phyloP scores from a whole-genome alignment of 2,113 vertebrate species.

The Jaculus jaculus region DNA sequence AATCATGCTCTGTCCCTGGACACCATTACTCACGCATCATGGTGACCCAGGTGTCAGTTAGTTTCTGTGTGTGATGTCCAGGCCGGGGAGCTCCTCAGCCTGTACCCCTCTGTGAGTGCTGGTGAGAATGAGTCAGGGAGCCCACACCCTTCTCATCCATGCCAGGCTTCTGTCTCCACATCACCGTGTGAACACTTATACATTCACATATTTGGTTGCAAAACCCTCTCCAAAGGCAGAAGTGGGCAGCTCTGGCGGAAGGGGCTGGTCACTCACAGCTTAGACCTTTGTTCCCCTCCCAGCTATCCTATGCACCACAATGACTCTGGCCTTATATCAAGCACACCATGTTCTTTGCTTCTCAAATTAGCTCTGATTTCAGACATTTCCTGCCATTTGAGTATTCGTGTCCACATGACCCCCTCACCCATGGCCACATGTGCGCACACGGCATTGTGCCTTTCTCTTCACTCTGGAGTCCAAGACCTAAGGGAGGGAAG shows the following conservation, averaged over 20 bases:
- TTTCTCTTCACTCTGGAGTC: neutral
- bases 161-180: neutral
- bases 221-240: slow-evolving; percentile 71
- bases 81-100: neutral
- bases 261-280: neutral
- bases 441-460: neutral
- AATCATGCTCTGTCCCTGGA: neutral
- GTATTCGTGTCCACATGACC: neutral
- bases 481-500: neutral
- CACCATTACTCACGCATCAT: slow-evolving; percentile 51
- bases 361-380: slow-evolving; percentile 43
- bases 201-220: slow-evolving; percentile 38
- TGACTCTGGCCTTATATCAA: slow-evolving; percentile 13
- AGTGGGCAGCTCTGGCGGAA: slow-evolving; percentile 62
- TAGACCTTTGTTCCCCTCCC: neutral
- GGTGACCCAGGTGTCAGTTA: neutral
- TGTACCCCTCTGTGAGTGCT: neutral
- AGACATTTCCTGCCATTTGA: slow-evolving; percentile 23
- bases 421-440: neutral
- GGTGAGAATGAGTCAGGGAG: neutral
- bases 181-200: neutral
- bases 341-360: neutral
- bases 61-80: accelerated
- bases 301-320: neutral
- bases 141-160: neutral